Conservation (phyloP, 30 jellyfish, hydroid and myxozoan species). For the Rhopilema esculentum region DNA sequence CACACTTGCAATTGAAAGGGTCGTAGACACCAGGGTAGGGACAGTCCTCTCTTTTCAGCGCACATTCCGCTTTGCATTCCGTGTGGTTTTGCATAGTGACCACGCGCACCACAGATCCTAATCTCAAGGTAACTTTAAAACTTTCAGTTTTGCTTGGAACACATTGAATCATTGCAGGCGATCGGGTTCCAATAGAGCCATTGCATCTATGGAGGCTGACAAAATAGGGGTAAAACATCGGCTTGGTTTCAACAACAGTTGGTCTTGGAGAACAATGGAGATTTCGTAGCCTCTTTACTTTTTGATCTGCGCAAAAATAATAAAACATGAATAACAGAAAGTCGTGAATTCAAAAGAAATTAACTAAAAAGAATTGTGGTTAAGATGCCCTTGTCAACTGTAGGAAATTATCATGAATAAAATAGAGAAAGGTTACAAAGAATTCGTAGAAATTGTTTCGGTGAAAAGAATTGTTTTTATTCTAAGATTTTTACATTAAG, state of each 20-base stretch:
- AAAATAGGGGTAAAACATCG: conserved; percentile 67
- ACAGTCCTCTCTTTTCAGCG: conserved; percentile 43
- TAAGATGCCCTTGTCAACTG: background rate
- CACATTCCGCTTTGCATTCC: conserved; percentile 47
- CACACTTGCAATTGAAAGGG: conserved; percentile 29
- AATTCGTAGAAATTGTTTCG: too few species aligned
- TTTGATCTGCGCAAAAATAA: background rate
- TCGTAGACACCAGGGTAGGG: conserved; percentile 46
- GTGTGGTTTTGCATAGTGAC: conserved; percentile 52
- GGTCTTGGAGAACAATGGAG: conserved; percentile 50
- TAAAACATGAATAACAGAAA: background rate
- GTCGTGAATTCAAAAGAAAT: background rate
- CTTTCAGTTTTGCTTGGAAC: conserved; percentile 34
- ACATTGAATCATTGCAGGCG: conserved; percentile 50
- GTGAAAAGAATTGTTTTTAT: background rate
- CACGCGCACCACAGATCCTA: background rate
- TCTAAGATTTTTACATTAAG: background rate
- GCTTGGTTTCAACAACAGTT: conserved; percentile 60
- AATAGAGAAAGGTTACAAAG: background rate
- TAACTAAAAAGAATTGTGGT: background rate
- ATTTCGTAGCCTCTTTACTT: background rate
- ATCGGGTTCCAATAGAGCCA: conserved; percentile 63
- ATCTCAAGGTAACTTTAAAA: background rate
- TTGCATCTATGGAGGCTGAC: conserved; percentile 81
- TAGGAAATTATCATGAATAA: too few species aligned